Evolutionary conservation across 2,888 invertebrate genomes (phyloP), one percentile per base, ranked within the genome.

Genomic region (Catocala nupta): DNA sequence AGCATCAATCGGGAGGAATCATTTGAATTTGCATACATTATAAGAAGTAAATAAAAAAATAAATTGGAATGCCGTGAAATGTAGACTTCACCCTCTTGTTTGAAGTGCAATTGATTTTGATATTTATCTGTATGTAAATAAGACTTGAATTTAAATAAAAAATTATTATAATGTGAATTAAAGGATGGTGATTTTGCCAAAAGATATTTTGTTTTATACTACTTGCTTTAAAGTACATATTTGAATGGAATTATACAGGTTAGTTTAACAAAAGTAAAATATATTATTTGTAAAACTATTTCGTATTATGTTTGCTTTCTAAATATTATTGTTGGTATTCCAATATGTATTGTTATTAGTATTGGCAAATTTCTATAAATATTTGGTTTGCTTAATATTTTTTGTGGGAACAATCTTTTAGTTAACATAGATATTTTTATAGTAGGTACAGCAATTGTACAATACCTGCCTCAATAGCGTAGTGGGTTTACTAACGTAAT

Each of bases 41-140:
- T 80, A 78, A 80, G 75, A 69, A 84, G 88, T 87, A 88, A 90
- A 89, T 89, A 89, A 90, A 89, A 84, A 85, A 83, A 83, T 55
- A 78, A 78, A 82, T 82, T 82, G 75, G 70, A 34, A 70, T 61
- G 61, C 64, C 63, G 55, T 61, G 67, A 68, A 75, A 69, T 70
- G 70, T 71, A 69, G 64, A 69, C 62, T 55, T 44, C 64, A 73
- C 80, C 81, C 79, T 80, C 63, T 55, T 47, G 47, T 61, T 71
- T 65, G 56, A 44, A 39, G 16, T 52, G 33, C 70, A 71, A 71
- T 68, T 71, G 61, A 81, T 34, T 71, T 53, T 70, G 63, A 59
- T 63, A 34, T 57, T 57, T 75, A 70, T 68, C 9, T 5, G 1
- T 11, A 33, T 45, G 36, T 2, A 0, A 11, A 63, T 55, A 75